Evolutionary conservation across 2,797 vertebrate genomes (phyloP), one percentile per base, ranked within the genome.

Genomic region (Sebastes cheni): DNA sequence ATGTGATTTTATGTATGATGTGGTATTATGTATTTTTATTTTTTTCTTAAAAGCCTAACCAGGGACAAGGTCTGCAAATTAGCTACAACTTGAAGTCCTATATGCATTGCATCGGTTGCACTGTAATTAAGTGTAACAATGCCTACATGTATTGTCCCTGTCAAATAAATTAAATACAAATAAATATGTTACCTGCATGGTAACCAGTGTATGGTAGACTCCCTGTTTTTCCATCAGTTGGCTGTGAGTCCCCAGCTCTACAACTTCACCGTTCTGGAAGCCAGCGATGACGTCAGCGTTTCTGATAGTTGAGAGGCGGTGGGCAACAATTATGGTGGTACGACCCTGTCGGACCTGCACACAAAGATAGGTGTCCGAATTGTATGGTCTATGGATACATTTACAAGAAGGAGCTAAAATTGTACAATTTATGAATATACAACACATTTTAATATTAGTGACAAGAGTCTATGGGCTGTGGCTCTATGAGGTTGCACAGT

Each of bases 221-320:
- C 98, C 98, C 25, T 96, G 77, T 66, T 64, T 94, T 58, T 95
- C 91, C 95, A 99, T 97, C 79, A 99, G 94, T 67, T 97, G 69
- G 1, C 67, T 83, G 83, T 99, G 98, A 75, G 93, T 95, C 2
- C 98, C 98, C 84, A 95, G 87, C 84, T 99, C 98, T 36, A 84
- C 87, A 5, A 99, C 86, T 34, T 93, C 77, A 23, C 98, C 98
- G 1, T 93, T 87, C 62, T 97, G 92, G 5, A 99, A 96, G 32
- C 97, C 97, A 12, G 95, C 97, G 1, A 99, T 99, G 77, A 96
- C 58, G 9, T 99, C 96, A 23, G 97, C 98, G 3, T 98, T 99
- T 83, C 97, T 96, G 76, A 99, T 94, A 0, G 98, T 99, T 2
- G 98, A 99, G 82, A 99, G 91, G 9, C 98, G 96, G 84, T 99